phyloP scores from a whole-genome alignment of 2,797 vertebrate species.

The Falco novaeseelandiae region DNA sequence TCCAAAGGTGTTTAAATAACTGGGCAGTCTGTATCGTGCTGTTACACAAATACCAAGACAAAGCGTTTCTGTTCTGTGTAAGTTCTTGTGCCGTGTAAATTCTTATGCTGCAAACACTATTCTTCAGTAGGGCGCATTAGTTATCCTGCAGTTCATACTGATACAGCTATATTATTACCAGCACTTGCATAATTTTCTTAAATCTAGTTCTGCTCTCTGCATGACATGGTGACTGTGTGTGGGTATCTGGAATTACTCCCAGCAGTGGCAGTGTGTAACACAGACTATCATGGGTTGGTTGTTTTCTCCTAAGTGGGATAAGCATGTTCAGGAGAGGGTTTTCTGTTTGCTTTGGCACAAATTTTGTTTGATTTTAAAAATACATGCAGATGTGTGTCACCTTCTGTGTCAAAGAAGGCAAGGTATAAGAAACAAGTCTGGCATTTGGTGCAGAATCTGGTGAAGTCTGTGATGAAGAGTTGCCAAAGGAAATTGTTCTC shows the following conservation, averaged over 20 bases:
- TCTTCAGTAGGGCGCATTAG: neutral
- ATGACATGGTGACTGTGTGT: accelerated
- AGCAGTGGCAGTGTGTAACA: neutral
- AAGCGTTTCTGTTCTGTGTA: neutral
- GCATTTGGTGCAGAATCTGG: neutral
- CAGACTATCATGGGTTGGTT: neutral
- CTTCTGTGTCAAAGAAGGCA: neutral
- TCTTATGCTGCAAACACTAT: neutral
- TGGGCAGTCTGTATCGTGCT: neutral
- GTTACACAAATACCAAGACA: neutral
- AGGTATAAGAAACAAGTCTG: neutral
- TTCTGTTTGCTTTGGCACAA: neutral
- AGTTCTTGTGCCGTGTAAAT: neutral
- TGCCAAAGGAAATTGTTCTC: neutral
- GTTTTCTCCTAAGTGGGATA: neutral
- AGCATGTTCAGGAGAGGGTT: neutral
- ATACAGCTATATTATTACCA: neutral
- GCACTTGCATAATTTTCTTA: neutral
- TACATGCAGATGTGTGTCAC: neutral
- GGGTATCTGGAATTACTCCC: neutral
- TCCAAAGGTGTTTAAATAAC: neutral
- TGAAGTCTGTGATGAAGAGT: neutral
- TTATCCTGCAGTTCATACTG: neutral
- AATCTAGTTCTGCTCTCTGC: neutral
- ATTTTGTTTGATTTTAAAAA: neutral